These are phyloP conservation scores for Alosa alosa DNA, from an alignment of 2,113 vertebrate species.

Conservation along the genomic window DNA sequence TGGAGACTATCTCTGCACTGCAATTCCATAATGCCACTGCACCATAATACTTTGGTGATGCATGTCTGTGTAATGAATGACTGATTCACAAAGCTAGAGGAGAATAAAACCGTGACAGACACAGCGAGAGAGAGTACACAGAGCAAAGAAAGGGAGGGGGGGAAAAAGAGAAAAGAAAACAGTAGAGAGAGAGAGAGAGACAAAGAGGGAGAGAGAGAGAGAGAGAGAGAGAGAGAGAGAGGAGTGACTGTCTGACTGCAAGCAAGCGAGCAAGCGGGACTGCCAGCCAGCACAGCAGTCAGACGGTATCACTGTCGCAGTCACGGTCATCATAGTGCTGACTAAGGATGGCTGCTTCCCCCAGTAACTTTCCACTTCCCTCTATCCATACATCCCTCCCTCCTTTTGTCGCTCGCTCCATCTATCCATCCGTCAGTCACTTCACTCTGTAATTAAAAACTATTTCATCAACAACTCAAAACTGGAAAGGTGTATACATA, in stretches of 20 bases:
- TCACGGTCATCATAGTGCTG: neutral
- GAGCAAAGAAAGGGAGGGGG: neutral
- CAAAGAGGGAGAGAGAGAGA: neutral
- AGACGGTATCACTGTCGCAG: slow-evolving; percentile 4
- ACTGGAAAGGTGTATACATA: neutral
- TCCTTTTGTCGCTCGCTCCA: neutral
- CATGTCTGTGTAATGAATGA: neutral
- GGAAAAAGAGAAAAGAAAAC: neutral
- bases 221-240: neutral
- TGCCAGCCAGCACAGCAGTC: neutral
- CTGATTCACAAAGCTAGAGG: too few relatives aligned
- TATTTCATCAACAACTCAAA: too few relatives aligned
- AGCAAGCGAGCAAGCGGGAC: neutral
- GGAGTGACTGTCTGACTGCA: neutral
- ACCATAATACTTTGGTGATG: neutral
- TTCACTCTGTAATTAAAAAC: too few relatives aligned
- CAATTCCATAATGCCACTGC: neutral
- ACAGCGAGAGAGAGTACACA: neutral
- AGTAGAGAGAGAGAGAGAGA: neutral
- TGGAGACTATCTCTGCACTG: neutral
- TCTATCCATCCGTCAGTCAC: too few relatives aligned
- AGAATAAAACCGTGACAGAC: neutral
- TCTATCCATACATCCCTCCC: neutral
- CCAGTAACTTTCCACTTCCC: slow-evolving; percentile 6
- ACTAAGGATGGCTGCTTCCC: neutral